Conservation (phyloP, 2,888 invertebrate species). For the Orchestes rusci region DNA sequence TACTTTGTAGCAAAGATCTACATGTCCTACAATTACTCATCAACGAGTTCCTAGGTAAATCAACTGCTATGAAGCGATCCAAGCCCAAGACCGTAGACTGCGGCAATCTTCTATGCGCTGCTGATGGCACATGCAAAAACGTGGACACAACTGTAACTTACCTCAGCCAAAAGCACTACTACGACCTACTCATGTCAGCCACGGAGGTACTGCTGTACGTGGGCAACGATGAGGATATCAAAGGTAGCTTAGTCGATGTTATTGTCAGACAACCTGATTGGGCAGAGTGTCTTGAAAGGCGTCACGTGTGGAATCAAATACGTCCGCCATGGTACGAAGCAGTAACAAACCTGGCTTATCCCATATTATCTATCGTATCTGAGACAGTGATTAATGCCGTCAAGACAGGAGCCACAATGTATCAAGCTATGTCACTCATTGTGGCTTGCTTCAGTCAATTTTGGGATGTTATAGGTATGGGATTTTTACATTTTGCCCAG, state of each 20-base stretch:
- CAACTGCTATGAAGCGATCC: constrained; percentile 13
- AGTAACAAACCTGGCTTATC: constrained; percentile 57
- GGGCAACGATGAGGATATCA: constrained; percentile 57
- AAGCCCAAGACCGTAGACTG: constrained; percentile 42
- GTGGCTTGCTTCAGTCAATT: constrained; percentile 63
- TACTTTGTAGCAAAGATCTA: constrained; percentile 65
- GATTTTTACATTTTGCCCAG: background rate
- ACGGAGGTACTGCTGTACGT: constrained; percentile 57
- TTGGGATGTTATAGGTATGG: constrained; percentile 51
- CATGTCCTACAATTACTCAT: constrained; percentile 54
- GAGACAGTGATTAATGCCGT: constrained; percentile 63
- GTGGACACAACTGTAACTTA: constrained; percentile 29
- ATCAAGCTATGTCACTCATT: constrained; percentile 71
- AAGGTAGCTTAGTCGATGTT: constrained; percentile 55
- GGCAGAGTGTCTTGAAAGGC: constrained; percentile 67
- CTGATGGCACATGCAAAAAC: constrained; percentile 49
- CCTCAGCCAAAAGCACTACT: constrained; percentile 37
- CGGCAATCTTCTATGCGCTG: constrained; percentile 63
- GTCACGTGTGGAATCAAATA: constrained; percentile 77
- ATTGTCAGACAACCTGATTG: constrained; percentile 54
- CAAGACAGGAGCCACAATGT: constrained; percentile 70
- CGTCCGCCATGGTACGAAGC: constrained; percentile 73
- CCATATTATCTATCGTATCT: constrained; percentile 57
- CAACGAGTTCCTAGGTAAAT: constrained; percentile 46
- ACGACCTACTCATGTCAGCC: constrained; percentile 56